Evolutionary conservation across 2,888 invertebrate genomes (phyloP).

Genomic region (Troilus luridus): DNA sequence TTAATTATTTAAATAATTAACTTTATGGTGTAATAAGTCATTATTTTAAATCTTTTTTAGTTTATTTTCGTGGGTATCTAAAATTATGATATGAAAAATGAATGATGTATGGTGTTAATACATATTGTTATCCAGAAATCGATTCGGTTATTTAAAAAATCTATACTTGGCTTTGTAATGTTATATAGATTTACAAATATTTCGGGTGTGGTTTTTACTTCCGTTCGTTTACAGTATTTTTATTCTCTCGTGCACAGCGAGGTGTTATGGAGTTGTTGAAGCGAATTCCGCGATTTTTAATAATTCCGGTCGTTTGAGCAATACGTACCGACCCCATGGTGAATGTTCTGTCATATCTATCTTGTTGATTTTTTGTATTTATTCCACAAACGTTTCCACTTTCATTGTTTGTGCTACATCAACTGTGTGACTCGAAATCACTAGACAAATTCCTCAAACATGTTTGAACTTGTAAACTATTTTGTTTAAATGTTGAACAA

Average conservation of each 20-base stretch:
- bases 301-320: slow-evolving; percentile 7
- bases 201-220: not conserved
- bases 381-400: not conserved
- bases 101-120: no score
- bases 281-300: not conserved
- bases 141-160: no score
- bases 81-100: no score
- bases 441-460: not conserved
- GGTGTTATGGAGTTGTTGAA: not conserved
- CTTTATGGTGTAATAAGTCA: no score
- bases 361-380: not conserved
- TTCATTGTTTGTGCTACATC: not conserved
- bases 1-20: no score
- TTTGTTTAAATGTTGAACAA: no score
- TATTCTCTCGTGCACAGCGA: slow-evolving; percentile 19
- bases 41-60: no score
- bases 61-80: no score
- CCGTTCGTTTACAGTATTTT: not conserved
- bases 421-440: no score
- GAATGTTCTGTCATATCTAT: not conserved
- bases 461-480: not conserved
- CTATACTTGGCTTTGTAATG: not conserved
- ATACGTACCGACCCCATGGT: no score
- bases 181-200: not conserved
- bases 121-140: no score